Conservation (phyloP, 2,888 invertebrate genomes). For the Harmothoe impar region DNA sequence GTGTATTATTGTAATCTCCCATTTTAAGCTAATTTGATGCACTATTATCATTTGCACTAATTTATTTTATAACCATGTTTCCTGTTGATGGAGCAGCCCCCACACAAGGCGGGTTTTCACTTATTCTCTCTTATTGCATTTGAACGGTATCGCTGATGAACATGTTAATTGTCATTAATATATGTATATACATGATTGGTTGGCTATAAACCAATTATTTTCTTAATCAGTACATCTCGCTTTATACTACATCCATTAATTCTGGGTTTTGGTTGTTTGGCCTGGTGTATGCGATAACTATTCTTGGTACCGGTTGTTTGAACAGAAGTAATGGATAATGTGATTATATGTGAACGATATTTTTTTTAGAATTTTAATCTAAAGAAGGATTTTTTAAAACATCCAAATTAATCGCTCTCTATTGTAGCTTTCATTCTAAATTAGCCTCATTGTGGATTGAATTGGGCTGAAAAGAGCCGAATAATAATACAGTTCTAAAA, state of each 20-base stretch:
- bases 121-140: conserved; percentile 4
- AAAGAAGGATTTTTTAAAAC: too few species aligned
- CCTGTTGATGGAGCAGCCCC: not conserved
- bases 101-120: not conserved
- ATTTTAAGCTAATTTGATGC: conserved; percentile 20
- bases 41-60: conserved; percentile 15
- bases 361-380: too few species aligned
- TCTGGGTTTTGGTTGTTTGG: not conserved
- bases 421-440: not conserved
- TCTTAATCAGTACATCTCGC: not conserved
- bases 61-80: conserved; percentile 22
- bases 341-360: too few species aligned
- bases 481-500: not conserved
- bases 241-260: not conserved
- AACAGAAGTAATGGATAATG: not conserved
- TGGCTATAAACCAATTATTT: not conserved
- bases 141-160: conserved; percentile 2
- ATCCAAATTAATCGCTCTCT: not conserved
- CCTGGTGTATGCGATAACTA: not conserved
- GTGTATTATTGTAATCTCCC: not conserved
- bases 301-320: not conserved
- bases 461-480: too few species aligned
- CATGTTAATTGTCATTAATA: not conserved
- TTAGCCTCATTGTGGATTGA: not conserved
- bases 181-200: not conserved